Base-by-base conservation (phyloP, 2,888 invertebrate species). In the Blastobasis lacticolella region DNA sequence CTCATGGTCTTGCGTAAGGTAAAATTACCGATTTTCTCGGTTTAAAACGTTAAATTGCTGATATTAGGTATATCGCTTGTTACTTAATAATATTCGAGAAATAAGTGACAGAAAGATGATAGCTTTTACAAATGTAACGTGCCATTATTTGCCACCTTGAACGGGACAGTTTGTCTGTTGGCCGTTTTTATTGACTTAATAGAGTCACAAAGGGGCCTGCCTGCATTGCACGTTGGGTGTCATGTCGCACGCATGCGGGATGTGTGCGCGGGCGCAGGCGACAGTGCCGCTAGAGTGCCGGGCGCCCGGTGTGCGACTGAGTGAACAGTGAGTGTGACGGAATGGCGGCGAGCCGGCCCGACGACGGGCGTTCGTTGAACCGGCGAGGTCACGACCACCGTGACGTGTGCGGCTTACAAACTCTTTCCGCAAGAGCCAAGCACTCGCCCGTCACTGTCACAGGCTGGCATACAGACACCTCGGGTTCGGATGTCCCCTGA, bases 291-390 rank as follows among this genome's bases (percentile, higher is more conserved):
- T 4, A 10, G 51, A 50, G 44, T 41, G 23, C 23, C 23, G 23
- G 23, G 48, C 66, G 64, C 62, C 64, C 66, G 68, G 66, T 62
- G 54, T 50, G 54, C 50, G 57, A 75, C 72, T 83, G 83, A 79
- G 23, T 80, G 74, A 56, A 56, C 66, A 57, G 61, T 69, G 76
- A 62, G 77, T 73, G 80, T 80, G 82, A 78, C 55, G 53, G 53
- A 23, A 23, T 55, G 57, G 52, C 55, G 51, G 54, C 55, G 23
- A 23, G 23, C 23, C 23, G 6, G 59, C 66, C 59, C 68, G 70
- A 71, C 81, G 80, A 63, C 66, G 73, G 64, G 72, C 85, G 87
- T 84, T 79, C 87, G 81, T 87, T 88, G 87, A 87, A 84, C 87
- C 78, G 74, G 56, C 77, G 87, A 83, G 87, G 85, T 87, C 87